Evolutionary conservation across 2,888 invertebrate species (phyloP).

Genomic region (Carpatolechia fugitivella): DNA sequence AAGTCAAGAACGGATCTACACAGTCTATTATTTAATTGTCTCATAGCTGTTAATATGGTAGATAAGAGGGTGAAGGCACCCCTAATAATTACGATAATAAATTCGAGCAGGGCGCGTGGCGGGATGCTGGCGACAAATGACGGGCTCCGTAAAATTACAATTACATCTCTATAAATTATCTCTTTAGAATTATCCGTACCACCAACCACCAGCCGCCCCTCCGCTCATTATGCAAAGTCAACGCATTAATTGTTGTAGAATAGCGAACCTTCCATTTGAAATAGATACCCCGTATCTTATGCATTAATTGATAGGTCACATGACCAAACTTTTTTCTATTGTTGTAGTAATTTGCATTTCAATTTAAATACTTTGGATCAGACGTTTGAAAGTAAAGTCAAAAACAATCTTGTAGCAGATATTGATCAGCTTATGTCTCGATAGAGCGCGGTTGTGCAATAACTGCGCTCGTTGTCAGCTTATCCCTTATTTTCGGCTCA

Average conservation of each 20-base stretch:
- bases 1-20: conserved; percentile 11
- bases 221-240: conserved; percentile 69
- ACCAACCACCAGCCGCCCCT: conserved; percentile 46
- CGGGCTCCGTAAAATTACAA: conserved; percentile 73
- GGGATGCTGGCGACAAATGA: conserved; percentile 79
- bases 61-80: conserved; percentile 63
- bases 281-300: conserved; percentile 5
- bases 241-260: conserved; percentile 36
- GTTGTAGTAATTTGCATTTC: not conserved
- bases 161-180: conserved; percentile 59
- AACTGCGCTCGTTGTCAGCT: conserved; percentile 24
- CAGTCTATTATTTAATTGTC: conserved; percentile 55
- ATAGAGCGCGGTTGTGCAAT: conserved; percentile 16
- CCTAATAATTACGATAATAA: conserved; percentile 71
- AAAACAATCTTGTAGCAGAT: too few relatives aligned
- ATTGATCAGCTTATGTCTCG: too few relatives aligned
- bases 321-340: not conserved
- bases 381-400: too few relatives aligned
- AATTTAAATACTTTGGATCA: not conserved
- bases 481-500: conserved; percentile 60
- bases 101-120: conserved; percentile 67
- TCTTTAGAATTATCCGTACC: conserved; percentile 2
- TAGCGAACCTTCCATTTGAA: conserved; percentile 5
- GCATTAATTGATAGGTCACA: conserved; percentile 2
- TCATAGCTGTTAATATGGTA: conserved; percentile 48